phyloP scores from a whole-genome alignment of 2,113 vertebrate species.

The Solea senegalensis region DNA sequence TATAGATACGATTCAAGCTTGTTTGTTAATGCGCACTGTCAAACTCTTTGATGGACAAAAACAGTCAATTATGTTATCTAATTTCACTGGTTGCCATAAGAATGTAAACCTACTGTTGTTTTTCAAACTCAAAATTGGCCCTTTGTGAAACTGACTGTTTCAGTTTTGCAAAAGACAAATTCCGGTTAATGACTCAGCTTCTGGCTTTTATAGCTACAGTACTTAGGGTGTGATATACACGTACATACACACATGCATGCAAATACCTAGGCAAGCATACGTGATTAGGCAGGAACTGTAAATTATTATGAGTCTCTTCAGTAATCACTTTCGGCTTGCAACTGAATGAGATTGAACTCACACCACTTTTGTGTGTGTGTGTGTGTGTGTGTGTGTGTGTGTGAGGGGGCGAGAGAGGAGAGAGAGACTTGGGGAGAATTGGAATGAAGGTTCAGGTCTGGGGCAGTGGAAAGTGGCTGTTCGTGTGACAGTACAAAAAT shows the following conservation, averaged over 20 bases:
- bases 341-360: not conserved
- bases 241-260: not conserved
- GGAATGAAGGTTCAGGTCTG: slow-evolving; percentile 59
- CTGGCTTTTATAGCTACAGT: slow-evolving; percentile 12
- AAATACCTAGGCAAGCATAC: not conserved
- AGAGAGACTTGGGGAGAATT: slow-evolving; percentile 3
- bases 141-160: slow-evolving; percentile 9
- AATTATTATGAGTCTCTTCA: not conserved
- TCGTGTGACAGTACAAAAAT: slow-evolving; percentile 50
- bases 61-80: slow-evolving; percentile 23
- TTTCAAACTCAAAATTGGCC: slow-evolving; percentile 21
- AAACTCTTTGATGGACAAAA: slow-evolving; percentile 41
- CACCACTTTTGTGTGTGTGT: not conserved
- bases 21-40: slow-evolving; percentile 56
- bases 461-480: slow-evolving; percentile 59
- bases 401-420: not conserved
- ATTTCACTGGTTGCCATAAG: slow-evolving; percentile 12
- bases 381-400: not conserved
- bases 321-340: slow-evolving; percentile 1
- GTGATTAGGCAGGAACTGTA: not conserved
- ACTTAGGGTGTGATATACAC: not conserved
- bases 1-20: slow-evolving; percentile 67
- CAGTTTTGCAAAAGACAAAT: slow-evolving; percentile 17
- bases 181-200: not conserved
- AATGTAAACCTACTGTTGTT: slow-evolving; percentile 12